Evolutionary conservation across 2,797 vertebrate genomes (phyloP).

Genomic region (Helicolenus hilgendorfi): DNA sequence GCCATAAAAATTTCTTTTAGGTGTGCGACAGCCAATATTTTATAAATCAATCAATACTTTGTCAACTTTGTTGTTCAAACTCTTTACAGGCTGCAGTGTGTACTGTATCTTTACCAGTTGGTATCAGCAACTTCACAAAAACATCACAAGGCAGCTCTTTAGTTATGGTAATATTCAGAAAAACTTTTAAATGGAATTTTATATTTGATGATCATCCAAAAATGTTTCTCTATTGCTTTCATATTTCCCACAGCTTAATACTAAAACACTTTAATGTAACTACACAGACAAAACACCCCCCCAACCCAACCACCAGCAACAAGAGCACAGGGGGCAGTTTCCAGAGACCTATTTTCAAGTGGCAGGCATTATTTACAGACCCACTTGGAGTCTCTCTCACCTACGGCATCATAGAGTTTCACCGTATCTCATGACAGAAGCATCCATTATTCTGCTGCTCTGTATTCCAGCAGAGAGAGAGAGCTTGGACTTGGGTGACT

Average conservation of each 20-base stretch:
- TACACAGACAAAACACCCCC: conserved; percentile 31
- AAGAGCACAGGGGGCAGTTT: conserved; percentile 66
- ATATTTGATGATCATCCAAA: background rate
- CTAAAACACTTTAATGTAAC: conserved; percentile 13
- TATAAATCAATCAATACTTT: background rate
- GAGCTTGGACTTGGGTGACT: conserved; percentile 55
- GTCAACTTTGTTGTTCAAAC: background rate
- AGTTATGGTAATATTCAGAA: no score
- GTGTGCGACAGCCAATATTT: background rate
- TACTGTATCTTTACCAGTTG: conserved; percentile 1
- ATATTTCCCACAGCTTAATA: background rate
- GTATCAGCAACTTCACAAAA: conserved; percentile 7
- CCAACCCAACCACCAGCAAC: conserved; percentile 32
- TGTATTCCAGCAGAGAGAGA: conserved; percentile 71
- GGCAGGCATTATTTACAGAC: conserved; percentile 84
- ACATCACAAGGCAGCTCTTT: no score
- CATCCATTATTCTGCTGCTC: conserved; percentile 79
- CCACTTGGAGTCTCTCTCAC: conserved; percentile 81
- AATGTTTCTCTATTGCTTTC: background rate
- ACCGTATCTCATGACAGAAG: conserved; percentile 81
- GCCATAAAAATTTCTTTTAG: background rate
- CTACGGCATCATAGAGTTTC: conserved; percentile 85
- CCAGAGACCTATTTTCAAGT: conserved; percentile 82
- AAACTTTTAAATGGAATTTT: background rate
- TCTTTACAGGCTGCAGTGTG: background rate